A percentile compares a stretch with the other conserved stretches of the same genome.
phyloP scores from a whole-genome alignment of 2,797 vertebrate species.

The Synaphobranchus kaupii region DNA sequence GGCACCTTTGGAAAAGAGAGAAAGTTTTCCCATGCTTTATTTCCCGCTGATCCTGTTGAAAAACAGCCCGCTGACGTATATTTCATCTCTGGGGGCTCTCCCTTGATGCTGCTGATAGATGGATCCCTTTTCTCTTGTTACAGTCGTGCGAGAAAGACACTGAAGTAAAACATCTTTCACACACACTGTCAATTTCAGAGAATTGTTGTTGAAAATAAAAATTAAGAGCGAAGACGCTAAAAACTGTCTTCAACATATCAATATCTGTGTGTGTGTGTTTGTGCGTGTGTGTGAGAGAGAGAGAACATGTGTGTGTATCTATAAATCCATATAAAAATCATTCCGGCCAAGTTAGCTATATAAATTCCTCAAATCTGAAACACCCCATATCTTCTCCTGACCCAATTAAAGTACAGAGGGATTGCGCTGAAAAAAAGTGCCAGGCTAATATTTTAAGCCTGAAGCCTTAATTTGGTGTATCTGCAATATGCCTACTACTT shows the following conservation, averaged over 20 bases:
- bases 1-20: constrained; percentile 58
- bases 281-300: neutral
- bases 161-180: constrained; percentile 61
- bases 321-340: neutral
- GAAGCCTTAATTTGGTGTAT: neutral
- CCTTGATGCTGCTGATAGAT: constrained; percentile 61
- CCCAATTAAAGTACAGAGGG: neutral
- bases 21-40: constrained; percentile 63
- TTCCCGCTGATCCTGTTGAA: constrained; percentile 54
- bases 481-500: neutral
- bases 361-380: neutral
- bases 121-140: constrained; percentile 64
- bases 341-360: neutral
- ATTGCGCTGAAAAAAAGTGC: neutral
- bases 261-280: neutral
- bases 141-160: constrained; percentile 62
- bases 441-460: neutral
- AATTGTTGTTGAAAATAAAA: constrained; percentile 54
- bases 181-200: constrained; percentile 58
- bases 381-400: neutral
- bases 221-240: constrained; percentile 18
- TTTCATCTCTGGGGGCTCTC: constrained; percentile 53
- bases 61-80: constrained; percentile 61
- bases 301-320: neutral
- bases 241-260: neutral